These are phyloP conservation scores for Menura novaehollandiae DNA, from an alignment of 2,113 vertebrate species.

Conservation along the genomic window DNA sequence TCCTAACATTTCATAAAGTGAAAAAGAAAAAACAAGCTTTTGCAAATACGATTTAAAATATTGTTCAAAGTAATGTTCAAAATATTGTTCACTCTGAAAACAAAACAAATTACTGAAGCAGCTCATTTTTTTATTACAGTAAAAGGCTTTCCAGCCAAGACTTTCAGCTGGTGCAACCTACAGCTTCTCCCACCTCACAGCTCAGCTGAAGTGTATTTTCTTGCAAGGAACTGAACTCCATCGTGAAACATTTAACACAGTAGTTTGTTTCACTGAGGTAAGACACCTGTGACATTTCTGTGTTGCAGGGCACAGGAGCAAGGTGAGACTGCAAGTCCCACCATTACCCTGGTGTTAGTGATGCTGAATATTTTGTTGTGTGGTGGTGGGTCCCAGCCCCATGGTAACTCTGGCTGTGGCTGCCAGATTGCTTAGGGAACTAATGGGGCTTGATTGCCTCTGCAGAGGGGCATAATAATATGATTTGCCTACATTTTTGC, in stretches of 20 bases:
- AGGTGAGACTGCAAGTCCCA: neutral
- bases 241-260: neutral
- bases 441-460: neutral
- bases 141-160: neutral
- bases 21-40: neutral
- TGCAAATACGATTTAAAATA: neutral
- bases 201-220: neutral
- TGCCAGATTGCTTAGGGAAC: neutral
- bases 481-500: neutral
- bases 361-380: neutral
- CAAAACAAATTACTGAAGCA: neutral
- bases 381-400: neutral
- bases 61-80: neutral
- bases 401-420: neutral
- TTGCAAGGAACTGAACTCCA: neutral
- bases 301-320: neutral
- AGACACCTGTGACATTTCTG: neutral
- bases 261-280: neutral
- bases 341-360: fast-evolving
- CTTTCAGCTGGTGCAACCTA: neutral
- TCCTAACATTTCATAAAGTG: neutral
- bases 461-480: neutral
- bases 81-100: neutral
- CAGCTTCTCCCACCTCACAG: neutral
- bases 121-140: neutral